phyloP scores from a whole-genome alignment of 2,888 invertebrate species.

The Zonitis immaculata region DNA sequence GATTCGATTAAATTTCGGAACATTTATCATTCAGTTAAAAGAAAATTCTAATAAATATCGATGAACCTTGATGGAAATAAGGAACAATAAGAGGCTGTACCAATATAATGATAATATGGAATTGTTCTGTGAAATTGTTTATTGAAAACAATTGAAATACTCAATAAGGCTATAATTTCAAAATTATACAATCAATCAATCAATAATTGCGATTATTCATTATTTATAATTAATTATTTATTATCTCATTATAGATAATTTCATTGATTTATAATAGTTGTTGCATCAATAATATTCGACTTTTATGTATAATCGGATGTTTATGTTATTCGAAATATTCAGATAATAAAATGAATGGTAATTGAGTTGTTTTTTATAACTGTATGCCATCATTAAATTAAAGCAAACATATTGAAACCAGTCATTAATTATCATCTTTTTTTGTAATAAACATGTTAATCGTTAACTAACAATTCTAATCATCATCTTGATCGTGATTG shows the following conservation, averaged over 20 bases:
- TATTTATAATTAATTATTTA: background rate
- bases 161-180: no score
- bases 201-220: background rate
- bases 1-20: constrained; percentile 17
- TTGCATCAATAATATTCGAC: background rate
- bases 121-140: background rate
- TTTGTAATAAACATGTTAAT: background rate
- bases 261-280: background rate
- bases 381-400: background rate
- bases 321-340: background rate
- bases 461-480: no score
- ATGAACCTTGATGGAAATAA: constrained; percentile 12
- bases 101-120: no score
- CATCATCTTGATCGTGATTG: no score
- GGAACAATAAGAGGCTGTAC: constrained; percentile 15
- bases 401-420: background rate
- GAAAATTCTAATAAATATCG: constrained; percentile 17
- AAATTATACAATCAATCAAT: background rate
- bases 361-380: background rate
- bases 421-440: background rate
- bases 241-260: background rate
- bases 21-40: constrained; percentile 15
- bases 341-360: background rate
- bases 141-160: background rate
- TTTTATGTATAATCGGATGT: background rate